Evolutionary conservation across 1,140 invertebrate species (phyloP), one percentile per base, ranked within the genome.

Genomic region (Danaus plexippus): DNA sequence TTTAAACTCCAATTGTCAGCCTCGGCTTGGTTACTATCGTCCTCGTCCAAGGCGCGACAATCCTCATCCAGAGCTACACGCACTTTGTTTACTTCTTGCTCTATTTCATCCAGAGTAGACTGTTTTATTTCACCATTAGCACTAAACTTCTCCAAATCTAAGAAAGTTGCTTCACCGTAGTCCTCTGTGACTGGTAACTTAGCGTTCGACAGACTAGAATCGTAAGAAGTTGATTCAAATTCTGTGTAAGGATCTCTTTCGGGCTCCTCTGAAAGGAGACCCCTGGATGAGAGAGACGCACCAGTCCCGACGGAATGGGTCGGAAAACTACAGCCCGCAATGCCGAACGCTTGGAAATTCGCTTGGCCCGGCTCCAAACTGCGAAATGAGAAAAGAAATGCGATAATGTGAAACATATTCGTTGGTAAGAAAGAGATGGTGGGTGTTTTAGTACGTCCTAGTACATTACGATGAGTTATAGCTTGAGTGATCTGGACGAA

Each of bases 331-430:
- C 81, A 82, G 80, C 63, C 71, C 61, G 77, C 75, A 60, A 76
- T 64, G 66, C 73, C 73, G 75, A 77, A 80, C 80, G 81, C 76
- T 85, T 85, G 82, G 70, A 88, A 88, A 83, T 77, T 85, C 76
- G 72, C 73, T 87, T 88, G 86, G 85, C 86, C 75, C 77, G 85
- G 78, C 75, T 88, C 86, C 86, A 88, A 88, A 78, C 84, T 87
- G 86, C 75, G 80, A 84, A 87, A 86, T 81, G 84, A 88, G 85
- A 87, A 87, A 81, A 87, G 79, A 85, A 85, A 85, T 66, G 71
- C 62, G 73, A 76, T 78, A 83, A 85, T 80, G 77, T 77, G 74
- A 71, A 77, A 66, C 77, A 63, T 57, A 66, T 49, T 58, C 74
- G 70, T 76, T 76, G 61, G 78, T 71, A 60, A 75, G 83, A 87